Base-by-base conservation (phyloP, 2,888 invertebrate genomes). In the Congeria kusceri region DNA sequence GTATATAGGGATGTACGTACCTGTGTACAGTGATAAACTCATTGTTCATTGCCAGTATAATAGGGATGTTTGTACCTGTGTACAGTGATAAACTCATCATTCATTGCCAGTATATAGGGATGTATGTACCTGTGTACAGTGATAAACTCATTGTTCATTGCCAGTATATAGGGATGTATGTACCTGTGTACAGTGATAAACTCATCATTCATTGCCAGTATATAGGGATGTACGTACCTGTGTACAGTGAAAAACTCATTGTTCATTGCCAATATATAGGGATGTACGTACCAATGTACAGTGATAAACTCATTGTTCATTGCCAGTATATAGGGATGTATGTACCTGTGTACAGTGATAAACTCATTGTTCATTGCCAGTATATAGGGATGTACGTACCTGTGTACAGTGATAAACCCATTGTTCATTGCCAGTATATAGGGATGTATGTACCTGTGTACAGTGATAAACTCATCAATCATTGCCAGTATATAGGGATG, bases 141-240 rank as follows among this genome's bases (percentile, higher is more conserved):
- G 67, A 95, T 91, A 71, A 92, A 93, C 77, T 94, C 93, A 73
- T 93, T 91, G 83, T 93, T 93, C 80, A 94, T 89, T 63, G 94
- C 93, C 25, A 94, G 84, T 46, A 94, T 91, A 86, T 94, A 95
- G 11, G 94, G 94, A 88, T 94, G 94, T 13, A 90, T 88, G 74
- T 82, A 94, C 94, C 94, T 94, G 88, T 94, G 94, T 57, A 94
- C 92, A n/a, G 94, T 93, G 68, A 94, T 91, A 71, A 92, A 93
- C 77, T 94, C 93, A 72, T 93, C 91, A 84, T 93, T 93, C 80
- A 94, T 89, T 64, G 94, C 93, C 25, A 94, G 85, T 46, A 94
- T 91, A 86, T 94, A 95, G 9, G 94, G 94, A 88, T 94, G 94
- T 15, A 90, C 89, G 83, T 93, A 94, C 25, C 93, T 94, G 88